Base-by-base conservation (phyloP, 23 tunicate species). In the Styela plicata region DNA sequence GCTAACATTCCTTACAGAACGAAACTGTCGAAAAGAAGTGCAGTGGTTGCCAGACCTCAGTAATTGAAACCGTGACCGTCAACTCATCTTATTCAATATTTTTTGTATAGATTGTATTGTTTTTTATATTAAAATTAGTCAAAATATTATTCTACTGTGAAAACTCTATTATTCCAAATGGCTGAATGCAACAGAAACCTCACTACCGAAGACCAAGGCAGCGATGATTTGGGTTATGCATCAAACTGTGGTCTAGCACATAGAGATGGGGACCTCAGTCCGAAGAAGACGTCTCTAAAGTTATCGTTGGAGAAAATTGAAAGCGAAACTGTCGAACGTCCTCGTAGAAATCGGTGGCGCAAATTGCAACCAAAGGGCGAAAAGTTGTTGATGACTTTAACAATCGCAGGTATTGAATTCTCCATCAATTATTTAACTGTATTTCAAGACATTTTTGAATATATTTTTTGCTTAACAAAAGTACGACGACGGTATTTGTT, bases 381-480 rank as follows among this genome's bases (percentile, higher is more conserved):
- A 28, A 78, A 37, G 1, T 26, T 78, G 69, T 73, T 85, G 33
- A 63, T 85, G 24, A 29, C 79, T 31, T 23, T 85, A 27, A 85
- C 89, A 21, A 35, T 85, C 20, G 80, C 74, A 67, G 89, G 89
- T 85, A 80, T 28, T 16, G 24, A 20, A 17, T 16, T 16, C n/a
- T 22, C 24, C n/a, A 23, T 24, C 17, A 69, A 19, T 23, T 22
- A 69, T 23, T 17, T 16, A 20, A 23, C 74, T 22, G 24, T n/a
- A n/a, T n/a, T n/a, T n/a, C n/a, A n/a, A n/a, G n/a, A n/a, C n/a
- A n/a, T n/a, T n/a, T n/a, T n/a, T n/a, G n/a, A n/a, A n/a, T n/a
- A n/a, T n/a, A n/a, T n/a, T n/a, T n/a, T n/a, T n/a, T n/a, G n/a
- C n/a, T n/a, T n/a, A n/a, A n/a, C n/a, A n/a, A n/a, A n/a, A n/a